phyloP scores from a whole-genome alignment of 2,888 invertebrate genomes.

The Azorinus chamasolen region DNA sequence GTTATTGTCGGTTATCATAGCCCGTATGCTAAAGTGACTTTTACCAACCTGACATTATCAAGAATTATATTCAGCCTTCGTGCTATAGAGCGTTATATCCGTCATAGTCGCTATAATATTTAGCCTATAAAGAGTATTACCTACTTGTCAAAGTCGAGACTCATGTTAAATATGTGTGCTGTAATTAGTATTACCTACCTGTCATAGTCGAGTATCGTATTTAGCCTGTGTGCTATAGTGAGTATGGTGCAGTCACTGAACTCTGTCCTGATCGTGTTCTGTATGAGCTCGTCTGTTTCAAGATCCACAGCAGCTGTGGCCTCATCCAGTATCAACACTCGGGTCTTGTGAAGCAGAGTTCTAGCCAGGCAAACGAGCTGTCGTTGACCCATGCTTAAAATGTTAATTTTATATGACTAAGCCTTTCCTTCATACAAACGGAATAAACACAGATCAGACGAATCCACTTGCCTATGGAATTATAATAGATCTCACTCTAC shows the following conservation, averaged over 20 bases:
- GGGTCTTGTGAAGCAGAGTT: slow-evolving; percentile 75
- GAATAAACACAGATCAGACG: neutral
- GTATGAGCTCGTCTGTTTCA: slow-evolving; percentile 93
- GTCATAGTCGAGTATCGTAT: slow-evolving; percentile 96
- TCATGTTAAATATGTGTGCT: no score
- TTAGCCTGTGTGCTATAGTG: slow-evolving; percentile 95
- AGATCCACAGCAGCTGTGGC: slow-evolving; percentile 83
- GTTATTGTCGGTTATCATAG: no score
- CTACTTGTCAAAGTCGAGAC: no score
- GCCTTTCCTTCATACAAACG: neutral
- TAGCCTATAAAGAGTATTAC: no score
- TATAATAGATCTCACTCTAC: no score
- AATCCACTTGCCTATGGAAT: no score
- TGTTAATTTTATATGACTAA: neutral
- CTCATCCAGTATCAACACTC: slow-evolving; percentile 81
- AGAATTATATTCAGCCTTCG: neutral
- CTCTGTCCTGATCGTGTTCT: slow-evolving; percentile 92
- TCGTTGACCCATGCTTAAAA: slow-evolving; percentile 66
- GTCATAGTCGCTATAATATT: no score
- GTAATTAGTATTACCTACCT: slow-evolving; percentile 7
- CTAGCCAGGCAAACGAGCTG: slow-evolving; percentile 72
- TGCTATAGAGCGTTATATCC: no score
- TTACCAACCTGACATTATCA: neutral
- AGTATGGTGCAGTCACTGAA: slow-evolving; percentile 94
- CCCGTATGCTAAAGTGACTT: no score